Conservation (phyloP, 1,140 invertebrate genomes). For the Homarus americanus region DNA sequence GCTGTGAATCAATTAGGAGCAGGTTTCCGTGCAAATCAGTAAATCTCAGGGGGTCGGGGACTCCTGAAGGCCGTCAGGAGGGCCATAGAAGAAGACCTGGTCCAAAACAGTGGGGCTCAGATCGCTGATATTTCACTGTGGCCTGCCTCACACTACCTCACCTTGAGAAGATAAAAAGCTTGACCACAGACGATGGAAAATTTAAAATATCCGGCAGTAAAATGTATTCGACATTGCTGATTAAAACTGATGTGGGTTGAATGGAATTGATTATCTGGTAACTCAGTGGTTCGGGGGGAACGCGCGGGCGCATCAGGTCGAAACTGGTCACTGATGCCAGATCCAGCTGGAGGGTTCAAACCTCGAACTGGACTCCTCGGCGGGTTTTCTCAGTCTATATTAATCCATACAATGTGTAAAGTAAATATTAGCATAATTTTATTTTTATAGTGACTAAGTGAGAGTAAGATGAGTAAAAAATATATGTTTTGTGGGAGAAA, state of each 20-base stretch:
- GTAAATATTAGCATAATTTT: neutral
- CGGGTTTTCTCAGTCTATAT: neutral
- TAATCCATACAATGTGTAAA: neutral
- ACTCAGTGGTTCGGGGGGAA: constrained; percentile 27
- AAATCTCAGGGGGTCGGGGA: constrained; percentile 7
- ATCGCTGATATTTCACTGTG: neutral
- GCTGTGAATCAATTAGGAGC: constrained; percentile 45
- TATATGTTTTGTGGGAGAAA: too few relatives aligned
- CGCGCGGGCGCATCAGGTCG: constrained; percentile 21
- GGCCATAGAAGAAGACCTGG: neutral
- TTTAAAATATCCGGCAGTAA: constrained; percentile 17
- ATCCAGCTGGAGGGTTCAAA: neutral
- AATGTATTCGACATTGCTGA: constrained; percentile 48
- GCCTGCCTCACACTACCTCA: neutral
- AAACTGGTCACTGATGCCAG: constrained; percentile 16
- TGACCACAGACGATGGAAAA: neutral
- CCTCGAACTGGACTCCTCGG: neutral
- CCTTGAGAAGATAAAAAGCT: neutral
- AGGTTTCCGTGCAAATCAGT: constrained; percentile 47
- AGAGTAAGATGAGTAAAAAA: too few relatives aligned
- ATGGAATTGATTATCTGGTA: constrained; percentile 68
- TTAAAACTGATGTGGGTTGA: constrained; percentile 63
- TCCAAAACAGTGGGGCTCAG: neutral
- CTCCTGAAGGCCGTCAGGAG: neutral
- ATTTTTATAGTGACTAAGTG: neutral